Evolutionary conservation across 2,797 vertebrate genomes (phyloP).

Genomic region (Adelosebastes latens): DNA sequence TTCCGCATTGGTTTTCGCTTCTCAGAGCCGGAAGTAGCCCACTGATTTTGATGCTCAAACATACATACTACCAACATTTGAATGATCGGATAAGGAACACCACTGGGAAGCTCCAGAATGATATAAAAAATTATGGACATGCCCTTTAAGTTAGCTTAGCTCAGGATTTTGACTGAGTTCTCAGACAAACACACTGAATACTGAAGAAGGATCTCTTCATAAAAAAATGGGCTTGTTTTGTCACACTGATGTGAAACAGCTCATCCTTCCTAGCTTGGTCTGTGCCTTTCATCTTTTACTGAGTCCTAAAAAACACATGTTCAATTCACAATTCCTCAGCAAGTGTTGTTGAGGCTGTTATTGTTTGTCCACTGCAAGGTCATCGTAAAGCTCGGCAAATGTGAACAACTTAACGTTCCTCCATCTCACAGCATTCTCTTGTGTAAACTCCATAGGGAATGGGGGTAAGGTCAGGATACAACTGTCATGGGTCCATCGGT

Average conservation of each 20-base stretch:
- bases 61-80: not conserved
- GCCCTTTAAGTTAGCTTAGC: not conserved
- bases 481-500: not conserved
- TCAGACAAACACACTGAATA: not conserved
- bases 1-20: no score
- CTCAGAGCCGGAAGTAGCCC: no score
- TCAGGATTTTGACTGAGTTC: not conserved
- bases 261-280: slow-evolving; percentile 52
- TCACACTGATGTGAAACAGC: slow-evolving; percentile 70
- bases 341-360: slow-evolving; percentile 72
- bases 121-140: not conserved
- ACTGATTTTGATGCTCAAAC: not conserved
- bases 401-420: slow-evolving; percentile 24
- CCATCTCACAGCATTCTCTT: not conserved
- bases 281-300: slow-evolving; percentile 81
- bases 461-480: not conserved
- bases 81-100: no score
- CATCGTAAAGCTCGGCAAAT: slow-evolving; percentile 60
- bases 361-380: slow-evolving; percentile 72
- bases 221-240: slow-evolving; percentile 11
- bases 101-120: not conserved
- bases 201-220: not conserved
- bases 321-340: slow-evolving; percentile 76
- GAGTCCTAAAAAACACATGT: slow-evolving; percentile 77
- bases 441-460: not conserved